A percentile compares a stretch with the other conserved stretches of the same genome.
Evolutionary conservation across 30 jellyfish, hydroid and myxozoan species (phyloP).

Genomic region (Chironex yamaguchii): DNA sequence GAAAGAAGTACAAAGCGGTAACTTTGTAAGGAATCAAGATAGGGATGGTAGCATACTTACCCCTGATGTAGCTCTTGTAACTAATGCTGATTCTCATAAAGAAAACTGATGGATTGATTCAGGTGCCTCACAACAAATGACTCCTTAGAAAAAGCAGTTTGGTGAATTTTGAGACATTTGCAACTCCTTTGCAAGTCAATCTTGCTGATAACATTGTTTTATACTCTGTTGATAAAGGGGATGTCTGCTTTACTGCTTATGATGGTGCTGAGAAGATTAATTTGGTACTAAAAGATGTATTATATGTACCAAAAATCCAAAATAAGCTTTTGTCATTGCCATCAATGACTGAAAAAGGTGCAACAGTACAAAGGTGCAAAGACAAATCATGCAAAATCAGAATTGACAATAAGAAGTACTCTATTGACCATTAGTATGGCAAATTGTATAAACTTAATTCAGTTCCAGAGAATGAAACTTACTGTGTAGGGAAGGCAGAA

Average conservation of each 20-base stretch:
- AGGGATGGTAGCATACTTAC: too few relatives aligned
- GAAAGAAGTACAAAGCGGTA: neutral
- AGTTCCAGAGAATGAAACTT: neutral
- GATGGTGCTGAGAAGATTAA: constrained; percentile 42
- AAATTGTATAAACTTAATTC: constrained; percentile 34
- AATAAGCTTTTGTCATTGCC: constrained; percentile 31
- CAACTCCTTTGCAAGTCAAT: constrained; percentile 9
- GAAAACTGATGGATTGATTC: too few relatives aligned
- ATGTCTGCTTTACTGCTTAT: neutral
- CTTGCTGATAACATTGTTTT: constrained; percentile 51
- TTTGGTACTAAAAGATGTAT: constrained; percentile 36
- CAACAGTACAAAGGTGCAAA: constrained; percentile 2
- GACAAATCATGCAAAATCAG: constrained; percentile 19
- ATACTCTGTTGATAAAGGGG: constrained; percentile 47
- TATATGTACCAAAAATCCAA: constrained; percentile 38
- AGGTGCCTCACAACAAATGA: too few relatives aligned
- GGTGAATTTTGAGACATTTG: too few relatives aligned
- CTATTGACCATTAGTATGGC: constrained; percentile 45
- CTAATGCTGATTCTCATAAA: too few relatives aligned
- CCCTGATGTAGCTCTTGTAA: too few relatives aligned
- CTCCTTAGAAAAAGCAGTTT: too few relatives aligned
- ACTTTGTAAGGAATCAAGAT: neutral
- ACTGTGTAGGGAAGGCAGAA: constrained; percentile 2
- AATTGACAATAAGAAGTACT: constrained; percentile 4
- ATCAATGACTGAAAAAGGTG: constrained; percentile 62